Percentiles rank a stretch among this genome's conserved stretches.
These are phyloP conservation scores for Aradophagus sp. DNA, from an alignment of 1,140 invertebrate genomes.

Conservation along the genomic window DNA sequence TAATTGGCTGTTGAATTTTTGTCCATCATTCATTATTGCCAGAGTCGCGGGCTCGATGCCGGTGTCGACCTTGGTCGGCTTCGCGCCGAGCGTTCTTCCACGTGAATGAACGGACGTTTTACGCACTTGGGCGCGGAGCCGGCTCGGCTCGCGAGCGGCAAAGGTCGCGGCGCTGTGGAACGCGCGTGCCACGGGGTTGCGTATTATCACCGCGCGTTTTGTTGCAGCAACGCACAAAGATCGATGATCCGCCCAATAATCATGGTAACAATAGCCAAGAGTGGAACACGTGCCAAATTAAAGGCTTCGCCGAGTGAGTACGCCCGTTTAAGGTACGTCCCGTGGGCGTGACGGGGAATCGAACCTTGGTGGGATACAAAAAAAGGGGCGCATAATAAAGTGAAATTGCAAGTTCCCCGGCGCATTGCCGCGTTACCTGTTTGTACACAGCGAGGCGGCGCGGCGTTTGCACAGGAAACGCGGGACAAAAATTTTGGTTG, in stretches of 20 bases:
- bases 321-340: conserved; percentile 57
- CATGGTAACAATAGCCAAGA: conserved; percentile 70
- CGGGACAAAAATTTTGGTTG: conserved; percentile 23
- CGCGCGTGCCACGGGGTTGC: conserved; percentile 48
- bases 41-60: conserved; percentile 38
- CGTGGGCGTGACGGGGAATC: conserved; percentile 49
- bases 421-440: conserved; percentile 37
- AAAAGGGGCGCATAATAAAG: conserved; percentile 52
- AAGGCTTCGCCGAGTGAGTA: conserved; percentile 62
- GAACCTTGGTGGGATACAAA: conserved; percentile 40
- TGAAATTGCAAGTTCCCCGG: conserved; percentile 55
- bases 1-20: conserved; percentile 43
- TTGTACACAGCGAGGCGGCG: conserved; percentile 15
- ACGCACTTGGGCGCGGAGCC: conserved; percentile 16
- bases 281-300: conserved; percentile 72
- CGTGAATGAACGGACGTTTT: conserved; percentile 34
- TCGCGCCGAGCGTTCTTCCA: background rate
- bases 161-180: conserved; percentile 28
- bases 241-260: conserved; percentile 65
- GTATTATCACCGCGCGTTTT: conserved; percentile 52
- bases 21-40: conserved; percentile 47
- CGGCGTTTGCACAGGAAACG: background rate
- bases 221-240: conserved; percentile 41
- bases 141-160: conserved; percentile 2
- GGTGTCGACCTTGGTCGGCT: conserved; percentile 27